Evolutionary conservation across 2,888 invertebrate genomes (phyloP).

Genomic region (Drosophila conformis): DNA sequence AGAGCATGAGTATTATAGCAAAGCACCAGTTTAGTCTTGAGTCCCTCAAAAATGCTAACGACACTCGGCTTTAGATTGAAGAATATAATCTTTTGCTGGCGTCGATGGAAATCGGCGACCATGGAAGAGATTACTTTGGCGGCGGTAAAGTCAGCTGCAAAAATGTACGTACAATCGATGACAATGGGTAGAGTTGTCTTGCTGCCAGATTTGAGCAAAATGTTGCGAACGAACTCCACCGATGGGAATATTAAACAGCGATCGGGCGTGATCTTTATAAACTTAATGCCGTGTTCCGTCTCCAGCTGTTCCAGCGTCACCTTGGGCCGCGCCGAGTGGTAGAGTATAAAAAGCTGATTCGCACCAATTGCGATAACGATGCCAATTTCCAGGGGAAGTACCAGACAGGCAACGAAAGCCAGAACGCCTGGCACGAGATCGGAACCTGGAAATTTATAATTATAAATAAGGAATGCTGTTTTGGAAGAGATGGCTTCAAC

Average conservation of each 20-base stretch:
- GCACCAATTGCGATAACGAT: conserved; percentile 93
- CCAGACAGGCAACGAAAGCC: conserved; percentile 94
- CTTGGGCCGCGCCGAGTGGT: conserved; percentile 94
- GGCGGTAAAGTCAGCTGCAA: conserved; percentile 94
- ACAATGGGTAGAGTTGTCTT: conserved; percentile 89
- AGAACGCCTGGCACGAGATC: conserved; percentile 94
- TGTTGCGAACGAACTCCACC: conserved; percentile 93
- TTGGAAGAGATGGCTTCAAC: conserved; percentile 70
- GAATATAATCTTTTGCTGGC: conserved; percentile 92
- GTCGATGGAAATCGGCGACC: conserved; percentile 89
- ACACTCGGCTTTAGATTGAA: conserved; percentile 94
- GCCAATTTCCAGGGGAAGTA: conserved; percentile 93
- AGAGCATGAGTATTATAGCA: conserved; percentile 80
- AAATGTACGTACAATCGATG: conserved; percentile 94
- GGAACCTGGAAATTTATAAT: conserved; percentile 87
- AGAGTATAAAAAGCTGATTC: conserved; percentile 93
- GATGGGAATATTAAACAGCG: conserved; percentile 96
- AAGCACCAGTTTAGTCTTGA: conserved; percentile 74
- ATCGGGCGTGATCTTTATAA: conserved; percentile 93
- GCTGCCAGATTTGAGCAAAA: conserved; percentile 92
- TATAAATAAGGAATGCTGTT: accelerated
- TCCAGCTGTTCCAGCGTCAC: conserved; percentile 92
- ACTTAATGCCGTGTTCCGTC: conserved; percentile 89
- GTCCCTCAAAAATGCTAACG: conserved; percentile 91
- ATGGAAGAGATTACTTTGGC: conserved; percentile 91